Base-by-base conservation (phyloP, 1,140 invertebrate genomes). In the Gonioctena quinquepunctata region DNA sequence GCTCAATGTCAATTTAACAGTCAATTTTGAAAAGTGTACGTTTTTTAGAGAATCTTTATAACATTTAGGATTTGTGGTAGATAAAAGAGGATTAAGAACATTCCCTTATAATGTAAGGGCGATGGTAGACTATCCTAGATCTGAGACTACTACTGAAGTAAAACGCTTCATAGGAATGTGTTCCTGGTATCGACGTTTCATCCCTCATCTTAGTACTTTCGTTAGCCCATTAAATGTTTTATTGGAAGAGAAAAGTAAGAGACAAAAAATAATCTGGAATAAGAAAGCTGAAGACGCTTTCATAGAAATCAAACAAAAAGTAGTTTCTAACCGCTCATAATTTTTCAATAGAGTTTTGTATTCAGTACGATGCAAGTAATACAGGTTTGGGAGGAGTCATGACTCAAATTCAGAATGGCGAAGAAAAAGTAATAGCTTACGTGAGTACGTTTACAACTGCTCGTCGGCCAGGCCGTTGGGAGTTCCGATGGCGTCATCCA, bases 41-140 rank as follows among this genome's bases (percentile, higher is more conserved):
- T 42, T 13, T 42, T 42, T 42, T 42, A 42, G 33, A 42, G 33
- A 42, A 42, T 60, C 76, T 69, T 42, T 78, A 48, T 75, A 70
- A 70, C 82, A 82, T 68, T 70, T 84, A 19, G 82, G 82, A 0
- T 77, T 78, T 61, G 23, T 77, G 2, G 71, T 84, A 28, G 65
- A 77, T 48, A 19, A 61, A 0, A 49, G 78, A 16, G 82, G 82
- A 2, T 64, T 86, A 0, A 59, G 72, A 7, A 77, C 77, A 1
- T 79, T 83, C 54, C 81, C 82, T 2, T 74, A 71, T 2, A 83
- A 83, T 16, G 49, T 71, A 27, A 18, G 11, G 8, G 59, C 69
- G 6, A 64, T 64, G 33, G 6, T 42, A 5, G 48, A 64, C 3
- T 64, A 48, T 48, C 62, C 62, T 22, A 25, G 16, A 21, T 33